Conservation (phyloP, 2,888 invertebrate genomes). For the Stratiomys singularior region DNA sequence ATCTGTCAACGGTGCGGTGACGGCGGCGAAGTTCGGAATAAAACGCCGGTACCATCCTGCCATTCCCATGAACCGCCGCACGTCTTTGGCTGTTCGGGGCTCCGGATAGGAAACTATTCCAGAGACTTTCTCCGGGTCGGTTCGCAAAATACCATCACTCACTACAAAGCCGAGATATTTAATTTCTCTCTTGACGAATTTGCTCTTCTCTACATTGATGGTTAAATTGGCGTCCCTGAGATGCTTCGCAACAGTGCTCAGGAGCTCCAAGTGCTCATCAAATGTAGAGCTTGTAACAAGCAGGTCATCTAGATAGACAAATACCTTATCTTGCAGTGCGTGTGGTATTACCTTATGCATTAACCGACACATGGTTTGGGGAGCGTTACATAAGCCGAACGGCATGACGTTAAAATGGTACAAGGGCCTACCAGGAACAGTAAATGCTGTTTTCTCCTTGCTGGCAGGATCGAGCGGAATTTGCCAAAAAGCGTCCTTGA, state of each 20-base stretch:
- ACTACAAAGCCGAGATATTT: constrained; percentile 42
- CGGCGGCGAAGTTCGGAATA: not conserved
- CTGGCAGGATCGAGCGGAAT: constrained; percentile 50
- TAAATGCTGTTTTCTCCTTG: constrained; percentile 53
- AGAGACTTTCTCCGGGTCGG: constrained; percentile 26
- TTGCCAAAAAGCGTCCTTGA: constrained; percentile 53
- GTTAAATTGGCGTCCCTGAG: constrained; percentile 14
- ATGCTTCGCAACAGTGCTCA: not conserved
- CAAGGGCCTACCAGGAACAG: constrained; percentile 38
- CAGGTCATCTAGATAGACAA: constrained; percentile 41
- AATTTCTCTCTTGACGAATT: constrained; percentile 15
- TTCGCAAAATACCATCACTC: not conserved
- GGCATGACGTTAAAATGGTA: constrained; percentile 35
- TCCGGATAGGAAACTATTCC: not conserved
- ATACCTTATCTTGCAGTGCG: constrained; percentile 23
- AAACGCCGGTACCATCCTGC: constrained; percentile 29
- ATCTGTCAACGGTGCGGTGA: not conserved
- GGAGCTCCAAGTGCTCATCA: constrained; percentile 23
- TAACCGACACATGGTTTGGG: constrained; percentile 24
- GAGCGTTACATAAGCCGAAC: constrained; percentile 29
- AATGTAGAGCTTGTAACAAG: constrained; percentile 14
- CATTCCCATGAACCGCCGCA: constrained; percentile 27
- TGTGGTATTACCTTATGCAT: constrained; percentile 33
- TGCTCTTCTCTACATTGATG: constrained; percentile 24
- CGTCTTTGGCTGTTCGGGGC: not conserved